A percentile compares a stretch with the other conserved stretches of the same genome.
Evolutionary conservation across 2,888 invertebrate genomes (phyloP).

Genomic region (Brachyopa scutellaris): DNA sequence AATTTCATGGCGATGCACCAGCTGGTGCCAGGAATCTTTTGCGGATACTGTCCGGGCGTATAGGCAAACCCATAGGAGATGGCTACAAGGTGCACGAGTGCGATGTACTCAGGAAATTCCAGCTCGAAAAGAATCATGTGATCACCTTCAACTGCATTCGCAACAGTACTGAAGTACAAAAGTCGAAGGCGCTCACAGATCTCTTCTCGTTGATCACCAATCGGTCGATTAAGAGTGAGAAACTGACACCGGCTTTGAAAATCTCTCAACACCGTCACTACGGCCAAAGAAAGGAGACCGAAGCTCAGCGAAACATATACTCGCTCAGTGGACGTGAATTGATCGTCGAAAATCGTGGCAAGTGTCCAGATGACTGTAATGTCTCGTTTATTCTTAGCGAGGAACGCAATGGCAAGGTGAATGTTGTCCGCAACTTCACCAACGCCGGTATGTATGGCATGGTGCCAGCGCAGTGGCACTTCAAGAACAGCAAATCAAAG

Average conservation of each 20-base stretch:
- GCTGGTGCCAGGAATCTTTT: slow-evolving; percentile 84
- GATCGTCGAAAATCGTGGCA: slow-evolving; percentile 87
- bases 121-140: slow-evolving; percentile 83
- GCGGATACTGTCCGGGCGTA: slow-evolving; percentile 87
- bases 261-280: slow-evolving; percentile 83
- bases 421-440: slow-evolving; percentile 85
- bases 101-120: slow-evolving; percentile 84
- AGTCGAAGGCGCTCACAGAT: slow-evolving; percentile 81
- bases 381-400: slow-evolving; percentile 85
- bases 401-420: slow-evolving; percentile 83
- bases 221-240: slow-evolving; percentile 78
- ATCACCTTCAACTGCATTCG: slow-evolving; percentile 85
- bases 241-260: slow-evolving; percentile 79
- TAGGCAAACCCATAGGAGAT: slow-evolving; percentile 86
- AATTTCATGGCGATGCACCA: slow-evolving; percentile 75
- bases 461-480: slow-evolving; percentile 86
- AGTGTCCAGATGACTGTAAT: slow-evolving; percentile 87
- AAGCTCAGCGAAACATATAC: slow-evolving; percentile 84
- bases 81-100: slow-evolving; percentile 85
- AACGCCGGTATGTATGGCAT: slow-evolving; percentile 87
- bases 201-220: slow-evolving; percentile 82
- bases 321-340: slow-evolving; percentile 85
- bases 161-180: slow-evolving; percentile 84
- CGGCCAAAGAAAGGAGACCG: slow-evolving; percentile 84
- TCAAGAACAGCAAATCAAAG: slow-evolving; percentile 82